These are phyloP conservation scores for Lasioglossum zephyrum DNA, from an alignment of 2,888 invertebrate species.

Conservation along the genomic window DNA sequence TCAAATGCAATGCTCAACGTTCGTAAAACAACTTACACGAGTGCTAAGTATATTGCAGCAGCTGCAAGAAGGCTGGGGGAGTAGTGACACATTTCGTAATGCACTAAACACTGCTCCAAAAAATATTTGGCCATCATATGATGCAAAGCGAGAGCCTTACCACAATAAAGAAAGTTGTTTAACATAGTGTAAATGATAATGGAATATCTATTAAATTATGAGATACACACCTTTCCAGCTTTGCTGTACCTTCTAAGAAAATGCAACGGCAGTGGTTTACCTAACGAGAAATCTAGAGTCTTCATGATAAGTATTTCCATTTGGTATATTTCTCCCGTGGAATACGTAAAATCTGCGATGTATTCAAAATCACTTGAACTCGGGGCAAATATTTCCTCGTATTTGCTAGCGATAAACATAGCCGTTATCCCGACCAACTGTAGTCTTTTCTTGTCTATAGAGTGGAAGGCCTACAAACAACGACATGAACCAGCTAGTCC, in stretches of 20 bases:
- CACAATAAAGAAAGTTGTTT: conserved; percentile 15
- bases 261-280: conserved; percentile 94
- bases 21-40: conserved; percentile 84
- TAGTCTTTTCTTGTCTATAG: conserved; percentile 89
- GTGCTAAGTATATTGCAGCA: conserved; percentile 91
- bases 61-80: conserved; percentile 94
- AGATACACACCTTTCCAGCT: conserved; percentile 82
- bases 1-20: neutral
- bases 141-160: conserved; percentile 88
- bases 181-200: neutral
- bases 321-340: conserved; percentile 90
- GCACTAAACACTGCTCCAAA: conserved; percentile 92
- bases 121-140: conserved; percentile 96
- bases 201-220: neutral
- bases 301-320: conserved; percentile 94
- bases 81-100: conserved; percentile 91
- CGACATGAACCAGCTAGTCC: conserved; percentile 1
- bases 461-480: conserved; percentile 86
- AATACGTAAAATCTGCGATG: conserved; percentile 95
- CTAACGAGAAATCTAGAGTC: conserved; percentile 92
- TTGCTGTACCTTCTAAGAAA: conserved; percentile 93
- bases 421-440: conserved; percentile 96
- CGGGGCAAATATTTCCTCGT: conserved; percentile 97
- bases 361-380: conserved; percentile 95
- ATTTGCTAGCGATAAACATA: conserved; percentile 96